These are phyloP conservation scores for Mobula hypostoma DNA, from an alignment of 2,113 vertebrate genomes.

Conservation along the genomic window DNA sequence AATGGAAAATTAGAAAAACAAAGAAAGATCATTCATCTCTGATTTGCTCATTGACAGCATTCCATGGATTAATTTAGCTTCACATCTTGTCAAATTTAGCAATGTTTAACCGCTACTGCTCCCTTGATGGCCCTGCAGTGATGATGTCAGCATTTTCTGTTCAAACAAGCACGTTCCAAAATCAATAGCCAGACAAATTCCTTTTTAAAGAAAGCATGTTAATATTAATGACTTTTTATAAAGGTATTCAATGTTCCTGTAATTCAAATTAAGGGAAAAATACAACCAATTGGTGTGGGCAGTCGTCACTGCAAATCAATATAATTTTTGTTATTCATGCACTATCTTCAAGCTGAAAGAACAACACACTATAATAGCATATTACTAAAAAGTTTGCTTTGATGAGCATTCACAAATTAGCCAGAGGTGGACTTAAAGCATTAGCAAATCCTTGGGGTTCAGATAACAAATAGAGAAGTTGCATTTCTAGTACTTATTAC, in stretches of 20 bases:
- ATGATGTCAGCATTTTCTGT: slow-evolving; percentile 1
- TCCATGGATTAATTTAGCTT: background rate
- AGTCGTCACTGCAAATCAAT: slow-evolving; percentile 20
- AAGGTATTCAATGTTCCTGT: background rate
- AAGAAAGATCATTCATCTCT: background rate
- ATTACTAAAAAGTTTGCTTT: background rate
- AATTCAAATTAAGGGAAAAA: slow-evolving; percentile 7
- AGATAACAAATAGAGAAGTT: background rate
- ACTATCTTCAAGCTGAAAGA: background rate
- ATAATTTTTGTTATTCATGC: background rate
- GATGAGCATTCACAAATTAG: background rate
- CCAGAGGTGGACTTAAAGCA: background rate
- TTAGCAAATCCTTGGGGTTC: background rate
- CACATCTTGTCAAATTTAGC: background rate
- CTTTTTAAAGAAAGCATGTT: background rate
- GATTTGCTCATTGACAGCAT: background rate
- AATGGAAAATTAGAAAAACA: background rate
- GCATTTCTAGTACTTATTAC: background rate
- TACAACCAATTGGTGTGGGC: background rate
- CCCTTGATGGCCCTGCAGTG: background rate
- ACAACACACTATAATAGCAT: background rate
- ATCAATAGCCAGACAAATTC: slow-evolving; percentile 16
- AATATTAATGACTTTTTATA: slow-evolving; percentile 29
- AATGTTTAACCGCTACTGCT: background rate
- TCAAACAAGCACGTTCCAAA: slow-evolving; percentile 7